Conservation (phyloP, 2,888 invertebrate genomes). For the Caenorhabditis wallacei region DNA sequence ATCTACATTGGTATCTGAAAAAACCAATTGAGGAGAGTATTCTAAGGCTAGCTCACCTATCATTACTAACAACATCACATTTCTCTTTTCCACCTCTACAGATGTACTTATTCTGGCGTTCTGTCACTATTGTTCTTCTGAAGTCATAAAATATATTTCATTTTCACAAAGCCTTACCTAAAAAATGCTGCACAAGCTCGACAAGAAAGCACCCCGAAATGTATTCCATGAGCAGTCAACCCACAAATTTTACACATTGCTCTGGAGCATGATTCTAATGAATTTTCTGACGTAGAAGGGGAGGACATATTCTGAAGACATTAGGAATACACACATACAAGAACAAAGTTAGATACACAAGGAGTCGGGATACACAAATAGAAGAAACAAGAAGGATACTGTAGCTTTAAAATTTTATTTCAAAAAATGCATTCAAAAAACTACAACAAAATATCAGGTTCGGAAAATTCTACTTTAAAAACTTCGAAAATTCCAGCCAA, state of each 20-base stretch:
- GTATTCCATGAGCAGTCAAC: slow-evolving; percentile 33
- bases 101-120: slow-evolving; percentile 56
- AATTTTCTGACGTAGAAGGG: slow-evolving; percentile 37
- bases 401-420: slow-evolving; percentile 16
- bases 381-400: too few species aligned
- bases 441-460: too few species aligned
- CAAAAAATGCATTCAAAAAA: too few species aligned
- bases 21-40: neutral
- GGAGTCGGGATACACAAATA: too few species aligned
- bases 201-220: slow-evolving; percentile 55
- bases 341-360: neutral
- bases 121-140: slow-evolving; percentile 64
- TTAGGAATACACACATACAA: neutral
- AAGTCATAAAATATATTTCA: neutral
- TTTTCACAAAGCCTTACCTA: slow-evolving; percentile 14
- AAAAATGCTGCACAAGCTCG: slow-evolving; percentile 49
- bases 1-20: slow-evolving; percentile 33
- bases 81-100: slow-evolving; percentile 60
- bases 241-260: slow-evolving; percentile 52
- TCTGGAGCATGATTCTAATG: slow-evolving; percentile 30
- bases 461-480: slow-evolving; percentile 69
- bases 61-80: slow-evolving; percentile 58
- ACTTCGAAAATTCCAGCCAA: slow-evolving; percentile 71
- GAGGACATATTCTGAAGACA: slow-evolving; percentile 22
- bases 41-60: slow-evolving; percentile 18